These are phyloP conservation scores for Rhagologus leucostigma DNA, from an alignment of 2,113 vertebrate species.

Conservation along the genomic window DNA sequence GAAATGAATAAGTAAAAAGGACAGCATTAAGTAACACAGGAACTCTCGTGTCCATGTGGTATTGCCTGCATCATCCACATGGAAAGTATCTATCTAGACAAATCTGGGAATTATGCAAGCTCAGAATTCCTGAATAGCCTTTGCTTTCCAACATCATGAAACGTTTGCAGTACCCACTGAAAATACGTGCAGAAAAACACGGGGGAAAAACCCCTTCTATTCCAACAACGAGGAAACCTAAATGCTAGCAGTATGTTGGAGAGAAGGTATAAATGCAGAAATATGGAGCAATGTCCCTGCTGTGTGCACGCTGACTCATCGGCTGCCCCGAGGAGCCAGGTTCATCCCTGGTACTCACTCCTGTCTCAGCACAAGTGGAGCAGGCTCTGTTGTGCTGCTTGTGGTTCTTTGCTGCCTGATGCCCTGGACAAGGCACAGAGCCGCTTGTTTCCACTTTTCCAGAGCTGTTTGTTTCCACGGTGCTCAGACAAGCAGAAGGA, in stretches of 20 bases:
- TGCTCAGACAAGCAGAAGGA: not conserved
- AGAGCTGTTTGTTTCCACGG: not conserved
- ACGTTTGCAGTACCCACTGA: not conserved
- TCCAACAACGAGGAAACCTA: not conserved
- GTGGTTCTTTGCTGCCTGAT: not conserved
- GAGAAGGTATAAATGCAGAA: not conserved
- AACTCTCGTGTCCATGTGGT: not conserved
- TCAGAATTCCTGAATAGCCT: not conserved
- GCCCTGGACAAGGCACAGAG: not conserved
- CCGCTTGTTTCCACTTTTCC: not conserved
- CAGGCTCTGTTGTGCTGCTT: fast-evolving
- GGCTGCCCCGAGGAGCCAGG: not conserved
- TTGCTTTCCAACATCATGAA: not conserved
- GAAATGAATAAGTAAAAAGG: not conserved
- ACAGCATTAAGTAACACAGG: not conserved
- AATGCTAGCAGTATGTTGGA: not conserved
- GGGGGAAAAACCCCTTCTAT: not conserved
- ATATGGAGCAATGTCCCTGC: not conserved
- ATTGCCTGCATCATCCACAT: not conserved
- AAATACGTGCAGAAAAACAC: not conserved
- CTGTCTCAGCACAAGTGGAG: not conserved
- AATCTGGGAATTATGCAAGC: slow-evolving; percentile 22
- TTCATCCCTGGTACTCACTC: not conserved
- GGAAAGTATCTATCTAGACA: slow-evolving; percentile 9
- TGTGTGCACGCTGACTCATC: fast-evolving